phyloP scores from a whole-genome alignment of 2,797 vertebrate species.

The Malurus leucopterus region DNA sequence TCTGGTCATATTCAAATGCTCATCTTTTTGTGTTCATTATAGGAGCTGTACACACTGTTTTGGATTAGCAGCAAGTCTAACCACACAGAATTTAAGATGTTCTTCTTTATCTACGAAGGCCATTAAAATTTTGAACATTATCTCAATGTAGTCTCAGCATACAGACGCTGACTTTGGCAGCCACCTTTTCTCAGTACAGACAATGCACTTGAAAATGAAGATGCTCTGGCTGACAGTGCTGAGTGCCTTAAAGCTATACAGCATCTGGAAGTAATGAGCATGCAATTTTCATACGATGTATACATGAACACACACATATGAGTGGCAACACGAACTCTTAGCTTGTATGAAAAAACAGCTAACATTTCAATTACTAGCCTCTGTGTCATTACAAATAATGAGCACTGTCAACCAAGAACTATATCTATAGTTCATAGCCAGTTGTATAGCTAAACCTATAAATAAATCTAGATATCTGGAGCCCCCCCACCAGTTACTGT shows the following conservation, averaged over 20 bases:
- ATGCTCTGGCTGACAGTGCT: not conserved
- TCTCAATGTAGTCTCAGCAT: not conserved
- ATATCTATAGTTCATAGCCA: not conserved
- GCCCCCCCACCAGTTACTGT: not conserved
- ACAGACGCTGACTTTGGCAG: not conserved
- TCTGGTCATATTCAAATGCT: not conserved
- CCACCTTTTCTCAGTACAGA: not conserved
- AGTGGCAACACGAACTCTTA: not conserved
- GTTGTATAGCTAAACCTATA: not conserved
- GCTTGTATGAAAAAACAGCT: not conserved
- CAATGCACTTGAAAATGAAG: not conserved
- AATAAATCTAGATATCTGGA: not conserved
- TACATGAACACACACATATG: fast-evolving
- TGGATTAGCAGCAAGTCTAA: not conserved
- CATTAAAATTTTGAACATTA: not conserved
- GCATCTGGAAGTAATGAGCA: not conserved
- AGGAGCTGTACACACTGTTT: not conserved
- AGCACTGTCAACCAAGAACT: not conserved
- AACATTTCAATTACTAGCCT: not conserved
- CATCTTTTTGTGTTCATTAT: not conserved
- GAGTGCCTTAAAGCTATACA: not conserved
- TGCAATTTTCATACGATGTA: not conserved
- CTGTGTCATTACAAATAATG: not conserved
- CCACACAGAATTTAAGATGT: not conserved
- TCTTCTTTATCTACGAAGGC: not conserved